Percentiles rank a stretch among this genome's conserved stretches.
Conservation (phyloP, 2,113 vertebrate genomes). For the Sigmodon hispidus region DNA sequence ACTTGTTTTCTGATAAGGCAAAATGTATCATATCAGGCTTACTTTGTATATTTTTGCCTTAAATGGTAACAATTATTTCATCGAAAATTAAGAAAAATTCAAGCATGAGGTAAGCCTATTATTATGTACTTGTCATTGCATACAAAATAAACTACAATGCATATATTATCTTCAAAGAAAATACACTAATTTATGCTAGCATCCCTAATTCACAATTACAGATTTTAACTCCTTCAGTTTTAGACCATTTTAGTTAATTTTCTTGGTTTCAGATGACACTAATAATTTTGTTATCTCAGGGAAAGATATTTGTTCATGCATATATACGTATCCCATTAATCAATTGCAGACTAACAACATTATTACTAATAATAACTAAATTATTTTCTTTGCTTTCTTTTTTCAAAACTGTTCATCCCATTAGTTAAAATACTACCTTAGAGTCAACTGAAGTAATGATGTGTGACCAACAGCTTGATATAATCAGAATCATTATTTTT, state of each 20-base stretch:
- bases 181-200: slow-evolving; percentile 14
- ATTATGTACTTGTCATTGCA: neutral
- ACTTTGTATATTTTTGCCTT: neutral
- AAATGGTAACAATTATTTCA: neutral
- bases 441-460: slow-evolving; percentile 23
- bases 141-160: neutral
- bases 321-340: neutral
- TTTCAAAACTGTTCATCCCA: neutral
- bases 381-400: neutral
- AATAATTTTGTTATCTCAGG: slow-evolving; percentile 21
- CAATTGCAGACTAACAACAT: neutral
- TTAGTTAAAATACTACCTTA: neutral
- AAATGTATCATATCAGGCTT: neutral
- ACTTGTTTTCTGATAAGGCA: neutral
- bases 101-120: neutral
- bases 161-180: neutral
- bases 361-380: neutral
- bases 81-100: slow-evolving; percentile 31
- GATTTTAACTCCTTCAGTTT: neutral
- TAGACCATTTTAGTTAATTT: neutral
- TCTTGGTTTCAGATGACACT: slow-evolving; percentile 17
- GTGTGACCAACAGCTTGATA: neutral
- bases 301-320: neutral
- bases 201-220: neutral
- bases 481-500: slow-evolving; percentile 12